Evolutionary conservation across 2,113 vertebrate species (phyloP), one percentile per base, ranked within the genome.

Genomic region (Chloroceryle aenea): DNA sequence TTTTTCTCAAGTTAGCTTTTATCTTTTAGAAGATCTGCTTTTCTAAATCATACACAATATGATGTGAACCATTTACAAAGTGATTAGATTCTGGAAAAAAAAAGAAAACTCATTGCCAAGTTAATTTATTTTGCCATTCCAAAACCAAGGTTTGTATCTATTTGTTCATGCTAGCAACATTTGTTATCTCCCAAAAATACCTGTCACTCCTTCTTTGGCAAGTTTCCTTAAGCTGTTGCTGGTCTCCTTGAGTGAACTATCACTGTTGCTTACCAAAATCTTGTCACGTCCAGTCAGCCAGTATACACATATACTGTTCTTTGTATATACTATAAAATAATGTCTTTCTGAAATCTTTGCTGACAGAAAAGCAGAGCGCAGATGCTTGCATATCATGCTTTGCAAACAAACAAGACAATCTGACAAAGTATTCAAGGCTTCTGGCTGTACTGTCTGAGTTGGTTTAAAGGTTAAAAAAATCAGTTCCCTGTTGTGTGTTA

Each of bases 381-480:
- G 66, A 59, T 78, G 56, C 34, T 91, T 89, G 25, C 18, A 53
- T 32, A 61, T 86, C 27, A 55, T 67, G 22, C 67, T 90, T 92
- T 92, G 40, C 68, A 94, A 89, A 88, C 69, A 82, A 87, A 77
- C 69, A 82, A 78, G 61, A 48, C 62, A 91, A 61, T 59, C 20
- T 87, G 81, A 89, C 47, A 80, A 87, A 89, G 55, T 36, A 79
- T 68, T 91, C 74, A 59, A 85, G 74, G 52, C 62, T 96, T 78
- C 78, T 87, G 71, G 43, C 38, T 79, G 66, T 43, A 75, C 20
- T 50, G 30, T 26, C 75, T 87, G 42, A 56, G 34, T 61, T 82
- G 9, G 4, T 89, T 93, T 79, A 76, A 62, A 91, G 81, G 87
- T 91, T 87, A 95, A 86, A 83, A 87, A 81, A 87, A 62, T 62